Evolutionary conservation across 2,113 vertebrate genomes (phyloP).

Genomic region (Azemiops feae): DNA sequence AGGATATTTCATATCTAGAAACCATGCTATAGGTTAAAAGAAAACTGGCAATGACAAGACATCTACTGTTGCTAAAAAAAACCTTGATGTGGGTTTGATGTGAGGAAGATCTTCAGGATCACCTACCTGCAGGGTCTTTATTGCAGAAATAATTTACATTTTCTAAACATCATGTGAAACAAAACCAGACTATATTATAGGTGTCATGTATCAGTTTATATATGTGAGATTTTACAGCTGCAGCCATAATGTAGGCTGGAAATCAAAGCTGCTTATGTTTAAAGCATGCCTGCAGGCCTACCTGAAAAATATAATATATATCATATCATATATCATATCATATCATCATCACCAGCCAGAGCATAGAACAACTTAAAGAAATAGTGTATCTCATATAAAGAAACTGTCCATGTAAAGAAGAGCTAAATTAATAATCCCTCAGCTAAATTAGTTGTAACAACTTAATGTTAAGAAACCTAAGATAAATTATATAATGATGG

Average conservation of each 20-base stretch:
- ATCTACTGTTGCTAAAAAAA: neutral
- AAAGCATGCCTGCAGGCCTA: neutral
- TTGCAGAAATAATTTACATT: neutral
- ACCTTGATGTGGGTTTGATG: neutral
- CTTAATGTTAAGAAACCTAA: neutral
- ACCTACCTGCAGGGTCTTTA: neutral
- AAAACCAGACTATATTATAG: neutral
- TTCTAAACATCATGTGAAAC: neutral
- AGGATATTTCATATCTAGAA: neutral
- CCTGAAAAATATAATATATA: neutral
- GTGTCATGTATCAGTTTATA: neutral
- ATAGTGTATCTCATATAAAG: neutral
- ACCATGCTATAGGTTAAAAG: neutral
- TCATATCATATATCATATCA: neutral
- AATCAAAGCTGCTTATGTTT: neutral
- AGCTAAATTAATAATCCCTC: neutral
- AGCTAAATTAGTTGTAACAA: neutral
- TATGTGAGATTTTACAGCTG: neutral
- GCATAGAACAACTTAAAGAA: neutral
- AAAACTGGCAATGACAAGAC: neutral
- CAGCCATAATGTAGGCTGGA: neutral
- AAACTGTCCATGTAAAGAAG: neutral
- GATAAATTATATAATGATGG: neutral
- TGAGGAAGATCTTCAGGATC: neutral
- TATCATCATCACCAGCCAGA: neutral